Conservation (phyloP, 2,113 vertebrate species). For the Rana temporaria region DNA sequence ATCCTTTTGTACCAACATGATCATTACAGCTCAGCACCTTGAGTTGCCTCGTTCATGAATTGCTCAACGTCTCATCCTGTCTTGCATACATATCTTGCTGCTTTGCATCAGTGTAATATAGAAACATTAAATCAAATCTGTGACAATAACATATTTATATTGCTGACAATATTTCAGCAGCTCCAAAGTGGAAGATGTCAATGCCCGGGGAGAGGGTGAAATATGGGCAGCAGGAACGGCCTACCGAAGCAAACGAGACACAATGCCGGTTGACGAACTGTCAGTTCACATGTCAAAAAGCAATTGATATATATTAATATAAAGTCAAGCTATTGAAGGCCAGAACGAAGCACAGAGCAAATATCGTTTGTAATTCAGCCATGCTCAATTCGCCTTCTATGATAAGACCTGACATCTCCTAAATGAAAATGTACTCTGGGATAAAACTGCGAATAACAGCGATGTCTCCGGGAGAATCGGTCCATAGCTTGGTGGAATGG, state of each 20-base stretch:
- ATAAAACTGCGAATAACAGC: slow-evolving; percentile 39
- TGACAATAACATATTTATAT: slow-evolving; percentile 21
- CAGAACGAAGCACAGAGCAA: not conserved
- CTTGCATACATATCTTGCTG: not conserved
- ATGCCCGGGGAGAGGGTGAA: not conserved
- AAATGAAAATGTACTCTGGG: slow-evolving; percentile 46
- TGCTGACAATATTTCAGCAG: slow-evolving; percentile 23
- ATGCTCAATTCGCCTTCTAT: slow-evolving; percentile 31
- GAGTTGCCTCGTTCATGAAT: no score
- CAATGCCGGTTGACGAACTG: slow-evolving; percentile 49
- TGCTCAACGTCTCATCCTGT: not conserved
- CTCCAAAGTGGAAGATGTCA: slow-evolving; percentile 30
- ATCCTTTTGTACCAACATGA: no score
- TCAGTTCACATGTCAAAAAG: slow-evolving; percentile 52
- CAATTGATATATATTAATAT: slow-evolving; percentile 59
- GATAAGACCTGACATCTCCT: not conserved
- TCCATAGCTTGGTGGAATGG: slow-evolving; percentile 17
- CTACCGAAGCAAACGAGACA: slow-evolving; percentile 25
- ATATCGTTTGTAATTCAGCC: rapidly evolving
- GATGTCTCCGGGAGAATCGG: not conserved
- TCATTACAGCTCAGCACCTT: no score
- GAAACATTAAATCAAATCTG: slow-evolving; percentile 21
- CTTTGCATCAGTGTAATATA: slow-evolving; percentile 9
- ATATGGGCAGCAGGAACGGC: not conserved
- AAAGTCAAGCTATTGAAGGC: slow-evolving; percentile 46